These are phyloP conservation scores for Hydrotaea cyrtoneurina DNA, from an alignment of 2,888 invertebrate species.

Conservation along the genomic window DNA sequence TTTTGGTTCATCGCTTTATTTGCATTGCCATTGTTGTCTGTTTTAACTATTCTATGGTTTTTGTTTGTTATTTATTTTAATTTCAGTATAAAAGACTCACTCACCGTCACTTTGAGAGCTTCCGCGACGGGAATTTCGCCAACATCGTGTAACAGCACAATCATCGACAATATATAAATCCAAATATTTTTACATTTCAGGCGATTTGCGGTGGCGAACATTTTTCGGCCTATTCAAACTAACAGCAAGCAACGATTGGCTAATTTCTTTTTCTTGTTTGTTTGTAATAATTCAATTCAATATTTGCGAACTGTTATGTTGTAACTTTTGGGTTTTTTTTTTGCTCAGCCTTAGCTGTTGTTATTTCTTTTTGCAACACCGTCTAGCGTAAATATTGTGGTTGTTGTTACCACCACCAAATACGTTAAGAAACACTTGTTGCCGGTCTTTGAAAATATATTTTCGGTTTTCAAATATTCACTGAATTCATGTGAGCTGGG, in stretches of 20 bases:
- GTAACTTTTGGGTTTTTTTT: constrained; percentile 51
- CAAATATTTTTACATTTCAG: constrained; percentile 18
- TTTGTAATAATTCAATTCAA: constrained; percentile 17
- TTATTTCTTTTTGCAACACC: not conserved
- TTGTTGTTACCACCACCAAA: not conserved
- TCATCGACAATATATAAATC: constrained; percentile 15
- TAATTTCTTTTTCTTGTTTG: constrained; percentile 49
- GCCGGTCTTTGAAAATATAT: not conserved
- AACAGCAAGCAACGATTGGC: not conserved
- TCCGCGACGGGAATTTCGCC: constrained; percentile 64
- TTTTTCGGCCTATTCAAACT: constrained; percentile 31
- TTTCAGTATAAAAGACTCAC: no score
- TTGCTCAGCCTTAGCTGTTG: not conserved
- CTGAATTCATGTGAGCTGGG: not conserved
- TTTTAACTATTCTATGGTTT: no score
- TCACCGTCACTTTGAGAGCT: constrained; percentile 76
- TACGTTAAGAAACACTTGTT: constrained; percentile 9
- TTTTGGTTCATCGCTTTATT: no score
- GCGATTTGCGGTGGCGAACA: constrained; percentile 29
- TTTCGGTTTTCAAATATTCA: not conserved
- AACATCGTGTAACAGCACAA: constrained; percentile 57
- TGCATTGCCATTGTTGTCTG: no score
- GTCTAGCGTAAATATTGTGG: not conserved
- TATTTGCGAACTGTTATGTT: constrained; percentile 45
- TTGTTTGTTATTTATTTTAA: not conserved